Evolutionary conservation across 2,888 invertebrate genomes (phyloP), one percentile per base, ranked within the genome.

Genomic region (Lasioglossum leucozonium): DNA sequence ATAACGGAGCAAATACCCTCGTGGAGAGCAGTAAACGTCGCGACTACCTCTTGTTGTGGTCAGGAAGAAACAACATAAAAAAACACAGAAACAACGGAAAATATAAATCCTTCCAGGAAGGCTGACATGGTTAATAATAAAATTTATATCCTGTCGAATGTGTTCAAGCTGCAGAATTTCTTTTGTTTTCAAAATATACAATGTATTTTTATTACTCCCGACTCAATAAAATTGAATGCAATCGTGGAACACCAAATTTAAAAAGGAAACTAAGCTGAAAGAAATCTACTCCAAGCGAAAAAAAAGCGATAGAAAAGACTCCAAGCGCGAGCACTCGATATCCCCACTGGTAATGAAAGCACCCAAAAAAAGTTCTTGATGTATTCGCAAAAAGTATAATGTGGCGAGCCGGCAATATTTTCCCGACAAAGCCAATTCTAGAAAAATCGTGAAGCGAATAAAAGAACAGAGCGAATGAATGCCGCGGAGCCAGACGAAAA

Each of bases 1-100:
- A 51, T 55, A 76, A 84, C 73, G 74, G 80, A 40, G 71, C 65
- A 75, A 85, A 80, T 34, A 72, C 55, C 62, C 55, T n/a, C 1
- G 26, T 8, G 40, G 44, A 55, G 26, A 34, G 40, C 55, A 47
- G 67, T 55, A 73, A 85, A 77, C 55, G 65, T 30, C 72, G 75
- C 16, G 40, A 58, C 72, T 51, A 18, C 67, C 47, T 34, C 44
- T 40, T 22, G 13, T 51, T 26, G 47, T 34, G 26, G 2, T 40
- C 55, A 30, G 34, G 30, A 26, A 22, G 5, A 34, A 40, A 26
- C 8, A 18, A n/a, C 22, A n/a, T 42, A 10, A 13, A 40, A 22
- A 34, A 0, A 34, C 3, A 18, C 2, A 47, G 18, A 16, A 22
- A 40, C 8, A 18, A 22, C 0, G 42, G 18, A 47, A 62, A 11